Evolutionary conservation across 2,797 vertebrate genomes (phyloP).

Genomic region (Characodon lateralis): DNA sequence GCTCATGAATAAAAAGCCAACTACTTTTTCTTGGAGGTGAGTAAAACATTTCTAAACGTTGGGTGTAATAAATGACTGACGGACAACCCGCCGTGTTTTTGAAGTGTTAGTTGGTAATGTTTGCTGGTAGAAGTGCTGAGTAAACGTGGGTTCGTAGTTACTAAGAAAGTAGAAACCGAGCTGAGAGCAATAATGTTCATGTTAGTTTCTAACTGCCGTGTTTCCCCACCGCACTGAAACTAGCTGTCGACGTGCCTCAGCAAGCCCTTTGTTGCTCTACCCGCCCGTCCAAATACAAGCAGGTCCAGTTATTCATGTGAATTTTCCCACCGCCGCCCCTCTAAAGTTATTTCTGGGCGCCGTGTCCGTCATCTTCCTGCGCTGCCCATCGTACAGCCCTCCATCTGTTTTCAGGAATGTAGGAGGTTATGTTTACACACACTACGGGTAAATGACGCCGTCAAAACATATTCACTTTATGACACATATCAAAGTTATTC

Average conservation of each 20-base stretch:
- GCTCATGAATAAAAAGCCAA: slow-evolving; percentile 32
- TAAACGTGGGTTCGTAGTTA: neutral
- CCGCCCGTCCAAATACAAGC: slow-evolving; percentile 14
- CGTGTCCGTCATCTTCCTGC: slow-evolving; percentile 15
- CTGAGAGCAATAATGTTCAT: too few species aligned
- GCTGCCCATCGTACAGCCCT: neutral
- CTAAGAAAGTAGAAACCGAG: neutral
- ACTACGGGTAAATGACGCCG: neutral
- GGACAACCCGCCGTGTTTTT: neutral
- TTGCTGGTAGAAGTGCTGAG: neutral
- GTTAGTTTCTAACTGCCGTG: neutral
- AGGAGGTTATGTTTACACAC: slow-evolving; percentile 9
- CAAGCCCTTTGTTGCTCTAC: slow-evolving; percentile 63
- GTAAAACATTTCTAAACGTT: slow-evolving; percentile 10
- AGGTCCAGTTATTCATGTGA: slow-evolving; percentile 6
- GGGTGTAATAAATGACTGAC: neutral
- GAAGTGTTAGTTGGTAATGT: neutral
- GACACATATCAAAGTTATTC: neutral
- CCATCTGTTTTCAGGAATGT: slow-evolving; percentile 9
- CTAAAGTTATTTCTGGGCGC: slow-evolving; percentile 7
- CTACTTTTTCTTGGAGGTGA: slow-evolving; percentile 51
- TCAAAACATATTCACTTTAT: neutral
- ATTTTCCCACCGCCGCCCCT: neutral
- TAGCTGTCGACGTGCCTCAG: slow-evolving; percentile 15
- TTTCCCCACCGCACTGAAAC: neutral